Evolutionary conservation across 2,888 invertebrate species (phyloP), one percentile per base, ranked within the genome.

Genomic region (Lasioglossum morio): DNA sequence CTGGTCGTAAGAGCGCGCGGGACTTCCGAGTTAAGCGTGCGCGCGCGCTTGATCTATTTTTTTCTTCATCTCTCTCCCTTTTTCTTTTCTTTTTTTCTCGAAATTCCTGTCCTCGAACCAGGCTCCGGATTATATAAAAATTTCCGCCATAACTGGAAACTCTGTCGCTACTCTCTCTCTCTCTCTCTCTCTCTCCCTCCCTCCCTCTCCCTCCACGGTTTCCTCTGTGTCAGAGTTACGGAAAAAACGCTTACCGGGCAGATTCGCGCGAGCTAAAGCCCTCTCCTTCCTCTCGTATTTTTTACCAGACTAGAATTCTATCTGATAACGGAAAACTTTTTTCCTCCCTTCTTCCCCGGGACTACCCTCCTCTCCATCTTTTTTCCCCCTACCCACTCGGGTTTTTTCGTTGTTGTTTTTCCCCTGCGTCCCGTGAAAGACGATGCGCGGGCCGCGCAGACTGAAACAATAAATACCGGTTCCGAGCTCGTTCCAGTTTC

Each of bases 191-290:
- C 27, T n/a, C 37, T 79, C 72, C 16, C 73, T 19, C 70, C 57
- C 75, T 19, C 16, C 16, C 46, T 16, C 16, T 14, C 5, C 4
- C 16, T 57, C 27, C 46, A 7, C 30, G 63, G 34, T n/a, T 27
- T 4, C 23, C 72, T 34, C 63, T 43, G 75, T 46, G 72, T 72
- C 75, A 72, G 86, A 74, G 90, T 82, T 77, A 78, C 37, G 73
- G 72, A 82, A 88, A 63, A 91, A 89, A 85, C 87, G 90, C 91
- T 90, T 90, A 91, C 91, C 72, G 73, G 37, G 83, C 89, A 89
- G 85, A 90, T 90, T 90, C 88, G 72, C 85, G 84, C 77, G 57
- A 81, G 82, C 86, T 86, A 89, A 88, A 89, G 78, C 81, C n/a
- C 79, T 77, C 87, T 77, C 87, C 60, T 77, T 85, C 75, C 82